Evolutionary conservation across 2,113 vertebrate species (phyloP).

Genomic region (Gobio gobio): DNA sequence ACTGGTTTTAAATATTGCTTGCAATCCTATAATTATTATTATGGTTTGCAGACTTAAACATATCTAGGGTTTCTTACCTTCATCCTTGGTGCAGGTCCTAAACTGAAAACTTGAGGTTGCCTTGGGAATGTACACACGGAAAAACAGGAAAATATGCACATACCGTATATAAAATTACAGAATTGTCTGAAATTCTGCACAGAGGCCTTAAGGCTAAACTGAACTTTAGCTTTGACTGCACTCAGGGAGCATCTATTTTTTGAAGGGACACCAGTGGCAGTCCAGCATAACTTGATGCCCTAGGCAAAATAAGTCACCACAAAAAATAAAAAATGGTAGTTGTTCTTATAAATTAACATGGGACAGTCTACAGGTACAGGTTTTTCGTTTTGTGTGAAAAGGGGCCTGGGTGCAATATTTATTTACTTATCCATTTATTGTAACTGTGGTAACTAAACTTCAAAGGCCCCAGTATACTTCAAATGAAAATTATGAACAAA

Average conservation of each 20-base stretch:
- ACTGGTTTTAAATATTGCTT: neutral
- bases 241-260: neutral
- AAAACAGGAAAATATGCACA: neutral
- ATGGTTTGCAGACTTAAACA: neutral
- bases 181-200: neutral
- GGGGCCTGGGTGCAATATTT: too few relatives aligned
- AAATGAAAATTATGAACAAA: too few relatives aligned
- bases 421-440: too few relatives aligned
- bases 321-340: neutral
- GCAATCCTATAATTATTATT: neutral
- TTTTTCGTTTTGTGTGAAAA: too few relatives aligned
- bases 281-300: neutral
- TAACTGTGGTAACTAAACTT: too few relatives aligned
- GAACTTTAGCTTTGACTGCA: neutral
- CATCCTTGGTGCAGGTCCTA: neutral
- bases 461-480: too few relatives aligned
- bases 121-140: neutral
- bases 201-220: neutral
- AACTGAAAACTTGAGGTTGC: neutral
- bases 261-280: neutral
- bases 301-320: neutral
- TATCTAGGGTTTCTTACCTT: neutral
- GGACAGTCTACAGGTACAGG: too few relatives aligned
- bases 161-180: neutral
- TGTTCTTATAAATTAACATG: too few relatives aligned